Evolutionary conservation across 2,113 vertebrate genomes (phyloP), one percentile per base, ranked within the genome.

Genomic region (Tragulus kanchil): DNA sequence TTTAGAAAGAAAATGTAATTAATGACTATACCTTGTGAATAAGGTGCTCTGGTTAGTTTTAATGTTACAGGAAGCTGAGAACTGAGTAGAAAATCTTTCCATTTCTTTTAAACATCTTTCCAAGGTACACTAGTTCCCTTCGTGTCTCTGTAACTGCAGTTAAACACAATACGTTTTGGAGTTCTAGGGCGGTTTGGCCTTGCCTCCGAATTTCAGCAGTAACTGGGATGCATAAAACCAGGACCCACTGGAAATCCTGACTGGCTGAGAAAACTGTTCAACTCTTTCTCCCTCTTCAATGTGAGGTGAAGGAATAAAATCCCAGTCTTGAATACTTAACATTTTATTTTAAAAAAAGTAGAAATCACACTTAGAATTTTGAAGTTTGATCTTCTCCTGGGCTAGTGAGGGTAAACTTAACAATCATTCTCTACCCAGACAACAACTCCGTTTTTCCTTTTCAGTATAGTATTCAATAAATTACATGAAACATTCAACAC

Each of bases 1-100:
- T 92, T 93, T 78, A 89, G 52, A 90, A 90, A 91, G 28, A 79
- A 83, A 77, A 3, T 61, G 14, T 73, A 62, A 87, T 81, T 85
- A 42, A n/a, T 42, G 42, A 42, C 15, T 85, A 2, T 91, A 42
- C 10, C 52, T 87, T 58, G 23, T 52, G 56, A 77, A 87, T 65
- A 42, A n/a, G 16, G 78, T 91, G 19, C 82, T 83, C 26, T 62
- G 75, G n/a, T 78, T 89, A 90, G 89, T 67, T 96, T 78, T 92
- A 89, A 84, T 71, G n/a, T 83, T 67, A 65, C 67, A 17, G 42
- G 36, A 31, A 96, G 85, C 45, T 78, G 62, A 88, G 67, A 84
- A 94, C 86, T 61, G 67, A 92, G 71, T 42, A 92, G 64, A 85
- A 79, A 58, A 64, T 52, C 11, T 87, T 93, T 89, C 1, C 36